Percentiles rank a stretch among this genome's conserved stretches.
Conservation (phyloP, 2,113 vertebrate species). For the Sphaerodactylus townsendi region DNA sequence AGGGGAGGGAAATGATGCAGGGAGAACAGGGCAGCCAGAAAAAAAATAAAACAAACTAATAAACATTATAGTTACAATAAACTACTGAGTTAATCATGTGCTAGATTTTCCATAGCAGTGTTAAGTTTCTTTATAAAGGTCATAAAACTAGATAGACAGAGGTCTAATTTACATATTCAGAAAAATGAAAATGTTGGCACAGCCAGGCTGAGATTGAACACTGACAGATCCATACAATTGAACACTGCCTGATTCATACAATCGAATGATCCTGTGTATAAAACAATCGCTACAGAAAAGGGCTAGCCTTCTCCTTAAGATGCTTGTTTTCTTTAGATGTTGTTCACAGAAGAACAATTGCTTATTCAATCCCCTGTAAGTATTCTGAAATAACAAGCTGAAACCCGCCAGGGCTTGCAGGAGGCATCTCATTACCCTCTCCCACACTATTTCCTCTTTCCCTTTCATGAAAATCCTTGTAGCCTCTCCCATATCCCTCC, state of each 20-base stretch:
- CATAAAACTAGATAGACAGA: background rate
- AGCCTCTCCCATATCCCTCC: too few relatives aligned
- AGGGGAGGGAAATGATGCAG: background rate
- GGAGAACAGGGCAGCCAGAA: slow-evolving; percentile 28
- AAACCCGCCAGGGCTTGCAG: too few relatives aligned
- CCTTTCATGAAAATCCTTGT: too few relatives aligned
- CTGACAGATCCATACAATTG: too few relatives aligned
- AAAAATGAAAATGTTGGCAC: background rate
- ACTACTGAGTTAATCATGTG: slow-evolving; percentile 15
- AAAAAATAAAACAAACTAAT: slow-evolving; percentile 37
- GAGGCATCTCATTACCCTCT: too few relatives aligned
- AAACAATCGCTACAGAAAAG: background rate
- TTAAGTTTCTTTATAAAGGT: slow-evolving; percentile 1
- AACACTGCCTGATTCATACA: too few relatives aligned
- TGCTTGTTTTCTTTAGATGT: background rate
- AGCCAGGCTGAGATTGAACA: background rate
- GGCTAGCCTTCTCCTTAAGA: background rate
- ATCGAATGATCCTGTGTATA: background rate
- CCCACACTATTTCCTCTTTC: too few relatives aligned
- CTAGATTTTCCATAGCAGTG: background rate
- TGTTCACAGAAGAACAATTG: background rate
- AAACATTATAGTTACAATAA: slow-evolving; percentile 26
- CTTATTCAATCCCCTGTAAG: too few relatives aligned
- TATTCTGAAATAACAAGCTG: too few relatives aligned
- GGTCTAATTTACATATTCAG: background rate